Conservation (phyloP, 2,797 vertebrate genomes). For the Monodelphis domestica region DNA sequence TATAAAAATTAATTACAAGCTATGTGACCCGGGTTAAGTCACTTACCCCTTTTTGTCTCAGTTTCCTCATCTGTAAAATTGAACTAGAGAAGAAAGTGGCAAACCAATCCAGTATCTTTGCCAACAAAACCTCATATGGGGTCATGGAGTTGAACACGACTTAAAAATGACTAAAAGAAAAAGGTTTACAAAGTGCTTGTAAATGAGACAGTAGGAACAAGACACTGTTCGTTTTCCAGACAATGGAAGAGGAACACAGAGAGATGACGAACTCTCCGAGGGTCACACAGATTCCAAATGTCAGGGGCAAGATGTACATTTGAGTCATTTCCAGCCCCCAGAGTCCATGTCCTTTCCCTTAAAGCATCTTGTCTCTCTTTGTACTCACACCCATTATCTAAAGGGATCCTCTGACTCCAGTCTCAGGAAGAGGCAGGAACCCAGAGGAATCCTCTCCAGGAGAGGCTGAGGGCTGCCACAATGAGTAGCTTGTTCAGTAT, state of each 20-base stretch:
- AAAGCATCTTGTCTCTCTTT: neutral
- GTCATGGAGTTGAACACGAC: no score
- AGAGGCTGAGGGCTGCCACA: neutral
- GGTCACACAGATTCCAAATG: neutral
- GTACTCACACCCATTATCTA: neutral
- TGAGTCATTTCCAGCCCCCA: neutral
- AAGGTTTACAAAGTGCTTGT: neutral
- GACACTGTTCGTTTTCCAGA: neutral
- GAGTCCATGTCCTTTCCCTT: neutral
- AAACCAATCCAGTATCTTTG: no score
- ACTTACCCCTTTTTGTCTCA: no score
- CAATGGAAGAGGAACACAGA: neutral
- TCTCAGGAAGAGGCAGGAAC: conserved; percentile 20
- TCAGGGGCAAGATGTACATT: neutral
- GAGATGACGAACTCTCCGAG: neutral
- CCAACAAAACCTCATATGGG: no score
- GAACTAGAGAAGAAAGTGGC: no score
- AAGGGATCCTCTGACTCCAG: neutral
- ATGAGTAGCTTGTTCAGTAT: conserved; percentile 52
- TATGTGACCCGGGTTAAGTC: no score
- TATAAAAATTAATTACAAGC: no score
- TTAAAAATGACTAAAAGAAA: no score
- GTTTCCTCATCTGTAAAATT: no score
- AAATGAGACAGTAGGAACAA: neutral
- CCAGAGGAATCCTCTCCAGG: conserved; percentile 43